These are phyloP conservation scores for Anthrax anthrax DNA, from an alignment of 2,888 invertebrate genomes.

Conservation along the genomic window DNA sequence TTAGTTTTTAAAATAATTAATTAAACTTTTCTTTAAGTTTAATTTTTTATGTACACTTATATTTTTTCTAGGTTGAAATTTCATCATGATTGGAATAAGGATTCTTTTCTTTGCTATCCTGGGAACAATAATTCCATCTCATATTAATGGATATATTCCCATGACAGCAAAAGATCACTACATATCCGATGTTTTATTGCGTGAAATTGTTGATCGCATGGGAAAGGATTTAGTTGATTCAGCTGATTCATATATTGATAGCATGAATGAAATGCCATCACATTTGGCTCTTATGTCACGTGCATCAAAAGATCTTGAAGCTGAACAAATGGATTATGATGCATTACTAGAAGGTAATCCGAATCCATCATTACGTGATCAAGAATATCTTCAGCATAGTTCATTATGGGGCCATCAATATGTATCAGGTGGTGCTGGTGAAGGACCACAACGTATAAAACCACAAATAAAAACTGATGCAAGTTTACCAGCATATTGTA, in stretches of 20 bases:
- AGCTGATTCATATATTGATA: constrained; percentile 38
- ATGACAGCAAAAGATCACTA: constrained; percentile 41
- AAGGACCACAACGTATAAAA: constrained; percentile 35
- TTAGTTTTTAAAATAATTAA: too few relatives aligned
- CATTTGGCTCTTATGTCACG: constrained; percentile 36
- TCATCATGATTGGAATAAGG: neutral
- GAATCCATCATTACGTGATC: constrained; percentile 69
- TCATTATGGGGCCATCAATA: constrained; percentile 64
- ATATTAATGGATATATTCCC: constrained; percentile 10
- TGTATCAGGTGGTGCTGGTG: constrained; percentile 63
- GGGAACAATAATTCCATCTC: neutral
- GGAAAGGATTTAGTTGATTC: constrained; percentile 56
- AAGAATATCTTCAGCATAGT: constrained; percentile 73
- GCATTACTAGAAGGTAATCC: constrained; percentile 51
- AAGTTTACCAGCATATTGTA: constrained; percentile 92
- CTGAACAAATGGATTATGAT: constrained; percentile 58
- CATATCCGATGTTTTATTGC: constrained; percentile 55
- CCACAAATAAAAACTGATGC: constrained; percentile 77
- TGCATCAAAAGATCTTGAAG: constrained; percentile 42
- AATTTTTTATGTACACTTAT: too few relatives aligned
- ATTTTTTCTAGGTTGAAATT: too few relatives aligned
- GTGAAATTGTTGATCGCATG: constrained; percentile 65
- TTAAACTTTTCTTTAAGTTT: too few relatives aligned
- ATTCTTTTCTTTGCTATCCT: neutral
- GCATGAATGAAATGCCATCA: constrained; percentile 23